Percentiles rank a stretch among this genome's conserved stretches.
These are phyloP conservation scores for Crotophaga sulcirostris DNA, from an alignment of 2,113 vertebrate genomes.

Conservation along the genomic window DNA sequence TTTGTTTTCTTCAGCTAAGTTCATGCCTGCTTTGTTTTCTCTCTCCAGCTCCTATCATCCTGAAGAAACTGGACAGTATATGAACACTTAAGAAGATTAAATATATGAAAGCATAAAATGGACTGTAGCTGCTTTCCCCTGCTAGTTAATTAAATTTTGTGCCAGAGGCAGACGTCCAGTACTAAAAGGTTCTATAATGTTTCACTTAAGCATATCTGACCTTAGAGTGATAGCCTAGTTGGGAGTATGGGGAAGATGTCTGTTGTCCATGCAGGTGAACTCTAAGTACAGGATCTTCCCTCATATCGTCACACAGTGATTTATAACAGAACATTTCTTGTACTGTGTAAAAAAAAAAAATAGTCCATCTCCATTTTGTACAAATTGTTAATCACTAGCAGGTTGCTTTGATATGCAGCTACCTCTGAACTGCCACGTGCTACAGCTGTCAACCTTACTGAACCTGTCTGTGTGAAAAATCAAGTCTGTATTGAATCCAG, in stretches of 20 bases:
- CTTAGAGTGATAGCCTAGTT: not conserved
- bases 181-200: not conserved
- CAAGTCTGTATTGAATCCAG: not conserved
- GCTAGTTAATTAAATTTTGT: not conserved
- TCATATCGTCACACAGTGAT: too few relatives aligned
- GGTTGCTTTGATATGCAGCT: not conserved
- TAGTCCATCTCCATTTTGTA: not conserved
- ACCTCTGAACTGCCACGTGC: slow-evolving; percentile 12
- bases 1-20: not conserved
- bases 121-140: slow-evolving; percentile 22
- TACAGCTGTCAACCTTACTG: not conserved
- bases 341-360: not conserved
- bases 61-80: slow-evolving; percentile 97
- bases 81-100: slow-evolving; percentile 62
- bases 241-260: not conserved
- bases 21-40: slow-evolving; percentile 3
- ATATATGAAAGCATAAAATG: not conserved
- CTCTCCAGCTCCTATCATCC: slow-evolving; percentile 87
- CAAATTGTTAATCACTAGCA: not conserved
- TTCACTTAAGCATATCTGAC: not conserved
- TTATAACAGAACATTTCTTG: not conserved
- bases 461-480: not conserved
- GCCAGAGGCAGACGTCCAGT: slow-evolving; percentile 1
- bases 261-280: not conserved
- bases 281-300: not conserved